A percentile compares a stretch with the other conserved stretches of the same genome.
Conservation (phyloP, 2,113 vertebrate species). For the Zeus faber region DNA sequence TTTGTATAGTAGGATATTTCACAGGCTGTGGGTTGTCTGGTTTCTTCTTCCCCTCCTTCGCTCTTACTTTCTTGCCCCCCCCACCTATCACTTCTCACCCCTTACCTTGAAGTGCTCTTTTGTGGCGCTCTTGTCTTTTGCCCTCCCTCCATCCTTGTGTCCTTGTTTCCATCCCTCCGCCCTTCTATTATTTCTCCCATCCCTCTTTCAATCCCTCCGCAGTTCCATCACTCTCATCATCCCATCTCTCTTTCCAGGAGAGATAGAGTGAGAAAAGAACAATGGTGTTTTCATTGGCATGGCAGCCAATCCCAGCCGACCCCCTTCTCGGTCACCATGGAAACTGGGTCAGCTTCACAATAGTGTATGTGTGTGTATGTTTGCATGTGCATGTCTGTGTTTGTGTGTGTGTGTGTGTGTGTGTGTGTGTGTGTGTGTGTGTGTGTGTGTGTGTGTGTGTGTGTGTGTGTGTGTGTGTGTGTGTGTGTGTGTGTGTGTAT, state of each 20-base stretch:
- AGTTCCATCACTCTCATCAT: neutral
- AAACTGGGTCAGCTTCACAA: conserved; percentile 65
- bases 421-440: conserved; percentile 21
- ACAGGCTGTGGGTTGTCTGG: no score
- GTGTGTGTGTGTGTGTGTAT: conserved; percentile 2
- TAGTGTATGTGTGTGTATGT: conserved; percentile 34
- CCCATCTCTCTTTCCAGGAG: conserved; percentile 11
- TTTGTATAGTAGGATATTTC: no score
- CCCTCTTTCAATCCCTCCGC: neutral
- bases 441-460: conserved; percentile 18
- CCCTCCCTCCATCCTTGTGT: no score
- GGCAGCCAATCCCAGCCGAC: conserved; percentile 26
- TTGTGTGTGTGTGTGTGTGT: conserved; percentile 9
- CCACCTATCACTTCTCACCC: no score
- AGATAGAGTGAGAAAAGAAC: no score
- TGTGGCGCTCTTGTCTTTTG: no score
- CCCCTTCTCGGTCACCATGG: conserved; percentile 61
- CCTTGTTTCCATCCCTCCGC: neutral
- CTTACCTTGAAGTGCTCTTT: no score
- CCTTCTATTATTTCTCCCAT: neutral
- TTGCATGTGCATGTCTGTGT: neutral
- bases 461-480: conserved; percentile 22
- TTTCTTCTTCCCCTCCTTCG: no score
- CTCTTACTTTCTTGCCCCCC: no score
- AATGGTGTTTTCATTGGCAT: conserved; percentile 35